Conservation (phyloP, 2,888 invertebrate species). For the Griposia aprilina region DNA sequence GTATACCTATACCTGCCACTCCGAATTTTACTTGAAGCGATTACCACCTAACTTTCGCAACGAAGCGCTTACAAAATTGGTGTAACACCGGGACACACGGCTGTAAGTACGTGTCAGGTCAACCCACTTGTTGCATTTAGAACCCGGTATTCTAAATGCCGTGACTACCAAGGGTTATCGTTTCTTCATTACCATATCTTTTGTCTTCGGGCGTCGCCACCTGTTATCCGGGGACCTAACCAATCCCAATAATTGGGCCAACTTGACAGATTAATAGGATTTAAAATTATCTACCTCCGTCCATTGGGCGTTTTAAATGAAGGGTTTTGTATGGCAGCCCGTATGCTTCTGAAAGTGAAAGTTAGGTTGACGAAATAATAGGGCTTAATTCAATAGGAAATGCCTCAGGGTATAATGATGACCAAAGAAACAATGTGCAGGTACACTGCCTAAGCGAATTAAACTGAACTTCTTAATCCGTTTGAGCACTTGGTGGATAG, state of each 20-base stretch:
- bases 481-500: no score
- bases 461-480: neutral
- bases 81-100: neutral
- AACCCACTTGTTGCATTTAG: constrained; percentile 32
- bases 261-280: constrained; percentile 45
- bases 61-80: neutral
- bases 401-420: constrained; percentile 11
- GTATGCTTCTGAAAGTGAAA: constrained; percentile 49
- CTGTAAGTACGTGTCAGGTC: neutral
- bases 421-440: neutral
- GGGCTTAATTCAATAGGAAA: constrained; percentile 14
- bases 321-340: neutral
- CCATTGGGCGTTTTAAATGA: neutral
- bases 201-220: constrained; percentile 50
- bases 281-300: constrained; percentile 44
- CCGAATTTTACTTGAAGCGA: neutral
- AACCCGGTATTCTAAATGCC: constrained; percentile 28
- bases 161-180: constrained; percentile 35
- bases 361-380: constrained; percentile 15
- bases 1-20: neutral
- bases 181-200: constrained; percentile 48
- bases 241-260: constrained; percentile 35
- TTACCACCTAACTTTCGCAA: neutral
- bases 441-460: neutral
- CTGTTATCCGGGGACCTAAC: constrained; percentile 38